Evolutionary conservation across 2,113 vertebrate species (phyloP).

Genomic region (Hyperoodon ampullatus): DNA sequence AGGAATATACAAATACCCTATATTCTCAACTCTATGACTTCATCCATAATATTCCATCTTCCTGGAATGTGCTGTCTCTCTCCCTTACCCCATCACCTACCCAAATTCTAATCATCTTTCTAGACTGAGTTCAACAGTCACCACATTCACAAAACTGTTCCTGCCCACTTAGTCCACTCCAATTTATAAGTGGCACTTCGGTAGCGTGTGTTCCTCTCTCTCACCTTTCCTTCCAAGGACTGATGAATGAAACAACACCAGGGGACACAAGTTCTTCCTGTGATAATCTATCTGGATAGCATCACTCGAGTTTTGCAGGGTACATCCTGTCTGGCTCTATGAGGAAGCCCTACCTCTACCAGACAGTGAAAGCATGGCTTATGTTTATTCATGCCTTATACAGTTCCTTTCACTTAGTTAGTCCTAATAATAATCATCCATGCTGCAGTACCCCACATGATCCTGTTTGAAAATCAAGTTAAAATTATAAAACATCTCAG

Average conservation of each 20-base stretch:
- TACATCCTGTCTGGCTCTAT: neutral
- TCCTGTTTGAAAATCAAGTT: neutral
- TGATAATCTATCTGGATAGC: neutral
- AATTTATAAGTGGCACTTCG: neutral
- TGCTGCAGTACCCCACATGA: neutral
- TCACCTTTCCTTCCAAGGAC: neutral
- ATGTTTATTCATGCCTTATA: neutral
- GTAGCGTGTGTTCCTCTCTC: neutral
- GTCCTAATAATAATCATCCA: no score
- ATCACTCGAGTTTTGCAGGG: neutral
- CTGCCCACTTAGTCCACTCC: neutral
- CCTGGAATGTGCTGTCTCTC: neutral
- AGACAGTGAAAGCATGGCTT: neutral
- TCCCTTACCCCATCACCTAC: no score
- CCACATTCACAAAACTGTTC: neutral
- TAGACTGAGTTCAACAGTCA: neutral
- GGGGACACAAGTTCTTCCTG: neutral
- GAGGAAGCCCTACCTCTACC: neutral
- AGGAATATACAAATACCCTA: neutral
- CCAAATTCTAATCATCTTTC: neutral
- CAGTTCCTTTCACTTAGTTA: neutral
- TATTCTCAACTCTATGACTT: neutral
- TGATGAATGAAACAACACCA: neutral
- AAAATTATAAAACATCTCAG: neutral
- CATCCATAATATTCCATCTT: neutral